Evolutionary conservation across 1,140 invertebrate genomes (phyloP).

Genomic region (Plectrocnemia conspersa): DNA sequence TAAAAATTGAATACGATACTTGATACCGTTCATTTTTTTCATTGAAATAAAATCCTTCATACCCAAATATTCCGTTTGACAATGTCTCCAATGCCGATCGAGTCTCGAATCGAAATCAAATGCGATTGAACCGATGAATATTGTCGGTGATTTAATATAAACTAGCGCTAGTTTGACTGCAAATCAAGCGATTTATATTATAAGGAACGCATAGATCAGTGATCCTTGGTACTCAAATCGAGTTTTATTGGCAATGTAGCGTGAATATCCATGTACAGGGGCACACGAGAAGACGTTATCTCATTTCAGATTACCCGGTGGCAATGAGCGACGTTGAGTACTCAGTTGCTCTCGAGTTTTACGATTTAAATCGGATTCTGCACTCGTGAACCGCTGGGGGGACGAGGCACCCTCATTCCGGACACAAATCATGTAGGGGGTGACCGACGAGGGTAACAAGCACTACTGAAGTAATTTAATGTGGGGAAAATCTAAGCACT

Average conservation of each 20-base stretch:
- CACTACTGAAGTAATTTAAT: conserved; percentile 11
- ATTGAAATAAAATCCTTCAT: no score
- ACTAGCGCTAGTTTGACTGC: no score
- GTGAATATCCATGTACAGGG: conserved; percentile 7
- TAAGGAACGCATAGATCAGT: no score
- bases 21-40: no score
- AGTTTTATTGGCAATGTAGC: conserved; percentile 4
- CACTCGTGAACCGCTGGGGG: conserved; percentile 6
- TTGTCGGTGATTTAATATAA: no score
- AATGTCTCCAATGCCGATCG: no score
- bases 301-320: conserved; percentile 11
- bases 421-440: background rate
- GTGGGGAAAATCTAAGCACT: conserved; percentile 11
- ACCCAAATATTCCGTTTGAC: no score
- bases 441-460: background rate
- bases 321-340: conserved; percentile 11
- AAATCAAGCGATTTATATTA: no score
- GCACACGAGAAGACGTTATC: conserved; percentile 5
- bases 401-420: background rate
- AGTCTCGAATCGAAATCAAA: no score
- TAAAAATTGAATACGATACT: no score
- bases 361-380: conserved; percentile 11
- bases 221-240: no score
- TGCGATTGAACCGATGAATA: no score
- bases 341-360: conserved; percentile 7